These are phyloP conservation scores for Dinomys branickii DNA, from an alignment of 2,113 vertebrate species.

Conservation along the genomic window DNA sequence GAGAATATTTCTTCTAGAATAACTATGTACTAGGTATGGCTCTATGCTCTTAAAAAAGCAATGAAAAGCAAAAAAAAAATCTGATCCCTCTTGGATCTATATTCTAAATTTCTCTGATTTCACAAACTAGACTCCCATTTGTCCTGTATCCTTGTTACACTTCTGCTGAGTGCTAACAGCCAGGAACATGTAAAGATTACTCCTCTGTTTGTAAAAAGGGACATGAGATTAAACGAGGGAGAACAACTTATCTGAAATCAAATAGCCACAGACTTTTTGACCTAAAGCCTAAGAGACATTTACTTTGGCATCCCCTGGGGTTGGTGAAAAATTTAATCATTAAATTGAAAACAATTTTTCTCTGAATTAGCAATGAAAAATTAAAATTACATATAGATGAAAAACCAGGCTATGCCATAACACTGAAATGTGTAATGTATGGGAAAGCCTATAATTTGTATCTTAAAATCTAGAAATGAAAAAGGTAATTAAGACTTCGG, in stretches of 20 bases:
- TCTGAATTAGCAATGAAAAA: slow-evolving; percentile 27
- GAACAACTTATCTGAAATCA: slow-evolving; percentile 54
- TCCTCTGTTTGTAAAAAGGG: not conserved
- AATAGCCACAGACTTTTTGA: slow-evolving; percentile 44
- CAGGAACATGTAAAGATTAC: slow-evolving; percentile 32
- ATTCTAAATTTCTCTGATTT: not conserved
- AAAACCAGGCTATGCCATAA: slow-evolving; percentile 21
- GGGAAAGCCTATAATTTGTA: slow-evolving; percentile 54
- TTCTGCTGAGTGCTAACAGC: slow-evolving; percentile 18
- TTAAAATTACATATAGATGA: slow-evolving; percentile 42
- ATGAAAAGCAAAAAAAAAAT: not conserved
- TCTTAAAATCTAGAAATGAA: slow-evolving; percentile 64
- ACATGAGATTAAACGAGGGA: slow-evolving; percentile 48
- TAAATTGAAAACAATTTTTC: slow-evolving; percentile 60
- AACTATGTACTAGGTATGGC: not conserved
- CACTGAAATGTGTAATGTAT: not conserved
- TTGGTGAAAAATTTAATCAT: slow-evolving; percentile 33
- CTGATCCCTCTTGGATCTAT: not conserved
- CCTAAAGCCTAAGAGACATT: slow-evolving; percentile 1
- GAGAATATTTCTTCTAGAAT: not conserved
- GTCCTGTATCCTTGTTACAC: not conserved
- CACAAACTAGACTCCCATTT: not conserved
- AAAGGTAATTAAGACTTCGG: slow-evolving; percentile 74
- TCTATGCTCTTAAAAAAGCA: not conserved
- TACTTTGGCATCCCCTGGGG: slow-evolving; percentile 11